Evolutionary conservation across 2,113 vertebrate genomes (phyloP), one percentile per base, ranked within the genome.

Genomic region (Willisornis vidua): DNA sequence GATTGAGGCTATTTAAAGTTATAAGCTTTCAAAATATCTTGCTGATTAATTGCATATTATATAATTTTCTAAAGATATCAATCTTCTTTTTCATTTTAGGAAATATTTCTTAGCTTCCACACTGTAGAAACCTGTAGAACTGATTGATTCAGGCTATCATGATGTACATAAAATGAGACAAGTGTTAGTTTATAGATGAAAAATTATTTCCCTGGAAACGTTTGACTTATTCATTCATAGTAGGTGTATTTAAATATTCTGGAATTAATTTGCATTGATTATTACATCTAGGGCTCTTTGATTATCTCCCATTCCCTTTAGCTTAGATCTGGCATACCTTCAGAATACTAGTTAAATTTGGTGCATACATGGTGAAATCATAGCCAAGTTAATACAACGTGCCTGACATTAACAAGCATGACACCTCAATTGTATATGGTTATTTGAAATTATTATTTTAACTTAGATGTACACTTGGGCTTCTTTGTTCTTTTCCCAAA

Each of bases 51-150:
- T 83, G 25, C 31, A 18, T 52, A 62, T 94, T 95, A 87, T 83
- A 45, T 96, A 92, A 92, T 94, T 90, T 93, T 46, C 83, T 93
- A 66, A 97, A 95, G 91, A 71, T 86, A 89, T 10, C 31, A 19
- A 66, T 88, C 72, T 63, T 55, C n/a, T 76, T 76, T 94, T 88
- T 87, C 23, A 2, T 67, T 94, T 83, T 93, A 88, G 65, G 52
- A 89, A 90, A 37, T 74, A 74, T 35, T 86, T 90, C 51, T 73
- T 93, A 37, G 59, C n/a, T 80, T 57, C 7, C 63, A 43, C 1
- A 0, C 22, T 86, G 63, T 76, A 70, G 51, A 90, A 93, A 83
- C 41, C 25, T 68, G 23, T 83, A 76, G 59, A 73, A 66, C 43
- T 67, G 83, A 77, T 83, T 70, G 67, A 93, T 90, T 83, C 72